Conservation (phyloP, 35 echinoderm and acorn worm genomes). For the Antedon bifida region DNA sequence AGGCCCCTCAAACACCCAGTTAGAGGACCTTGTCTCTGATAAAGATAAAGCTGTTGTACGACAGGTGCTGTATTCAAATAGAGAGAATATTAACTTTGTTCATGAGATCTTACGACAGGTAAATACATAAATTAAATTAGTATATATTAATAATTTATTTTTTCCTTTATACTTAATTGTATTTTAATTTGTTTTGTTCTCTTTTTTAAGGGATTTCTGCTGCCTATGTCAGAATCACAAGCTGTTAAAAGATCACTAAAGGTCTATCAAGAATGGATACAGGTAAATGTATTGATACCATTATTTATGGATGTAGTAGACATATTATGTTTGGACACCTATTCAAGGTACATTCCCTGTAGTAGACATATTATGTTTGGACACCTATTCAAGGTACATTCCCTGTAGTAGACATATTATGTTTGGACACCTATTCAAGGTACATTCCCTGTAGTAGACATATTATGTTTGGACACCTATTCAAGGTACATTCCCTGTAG, state of each 20-base stretch:
- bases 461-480: neutral
- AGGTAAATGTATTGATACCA: too few relatives aligned
- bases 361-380: too few relatives aligned
- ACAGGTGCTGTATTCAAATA: conserved; percentile 65
- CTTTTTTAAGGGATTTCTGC: conserved; percentile 54
- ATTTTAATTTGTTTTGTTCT: neutral
- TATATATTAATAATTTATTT: neutral
- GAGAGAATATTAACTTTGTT: conserved; percentile 89
- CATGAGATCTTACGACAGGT: conserved; percentile 96
- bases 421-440: too few relatives aligned
- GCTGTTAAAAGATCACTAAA: conserved; percentile 56
- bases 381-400: too few relatives aligned
- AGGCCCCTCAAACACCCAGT: neutral
- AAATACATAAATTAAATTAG: neutral
- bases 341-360: too few relatives aligned
- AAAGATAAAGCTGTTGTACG: conserved; percentile 45
- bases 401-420: too few relatives aligned
- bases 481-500: too few relatives aligned
- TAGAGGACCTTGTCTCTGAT: conserved; percentile 18
- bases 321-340: neutral
- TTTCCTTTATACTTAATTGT: neutral
- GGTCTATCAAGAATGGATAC: conserved; percentile 96
- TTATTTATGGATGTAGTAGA: too few relatives aligned
- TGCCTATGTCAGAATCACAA: conserved; percentile 67
- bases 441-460: too few relatives aligned